A percentile compares a stretch with the other conserved stretches of the same genome.
Evolutionary conservation across 2,113 vertebrate species (phyloP).

Genomic region (Haliaeetus leucogaster): DNA sequence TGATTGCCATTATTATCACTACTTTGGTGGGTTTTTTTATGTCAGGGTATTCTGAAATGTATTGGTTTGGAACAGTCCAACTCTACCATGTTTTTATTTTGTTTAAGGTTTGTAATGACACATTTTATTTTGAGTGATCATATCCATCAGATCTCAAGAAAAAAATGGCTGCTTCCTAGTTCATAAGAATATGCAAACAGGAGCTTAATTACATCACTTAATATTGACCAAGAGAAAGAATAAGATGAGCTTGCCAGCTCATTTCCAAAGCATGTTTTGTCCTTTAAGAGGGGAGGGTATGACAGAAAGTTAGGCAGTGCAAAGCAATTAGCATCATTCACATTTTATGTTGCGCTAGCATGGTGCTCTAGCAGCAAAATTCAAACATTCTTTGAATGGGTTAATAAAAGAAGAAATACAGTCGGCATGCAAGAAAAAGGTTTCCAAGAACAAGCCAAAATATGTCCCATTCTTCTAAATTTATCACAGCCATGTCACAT

Average conservation of each 20-base stretch:
- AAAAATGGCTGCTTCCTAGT: conserved; percentile 65
- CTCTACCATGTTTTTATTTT: conserved; percentile 38
- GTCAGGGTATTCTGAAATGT: background rate
- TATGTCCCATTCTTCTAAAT: conserved; percentile 71
- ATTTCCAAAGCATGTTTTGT: conserved; percentile 65
- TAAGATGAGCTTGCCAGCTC: conserved; percentile 55
- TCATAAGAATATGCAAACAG: conserved; percentile 64
- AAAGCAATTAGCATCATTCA: conserved; percentile 77
- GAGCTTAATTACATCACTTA: conserved; percentile 63
- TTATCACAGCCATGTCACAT: conserved; percentile 69
- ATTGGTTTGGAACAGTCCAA: conserved; percentile 43
- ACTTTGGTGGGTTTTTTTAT: background rate
- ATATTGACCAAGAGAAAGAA: conserved; percentile 58
- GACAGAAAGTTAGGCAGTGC: conserved; percentile 67
- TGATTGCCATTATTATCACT: background rate
- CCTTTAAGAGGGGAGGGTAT: conserved; percentile 67
- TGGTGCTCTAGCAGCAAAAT: conserved; percentile 67
- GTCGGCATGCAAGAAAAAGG: conserved; percentile 69
- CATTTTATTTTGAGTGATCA: conserved; percentile 55
- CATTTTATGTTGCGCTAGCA: conserved; percentile 64
- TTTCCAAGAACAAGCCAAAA: conserved; percentile 69
- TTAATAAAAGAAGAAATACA: conserved; percentile 74
- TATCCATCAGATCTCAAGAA: conserved; percentile 50
- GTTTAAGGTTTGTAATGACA: conserved; percentile 52
- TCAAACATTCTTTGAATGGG: conserved; percentile 73